Conservation (phyloP, 2,888 invertebrate genomes). For the Hofmannophila pseudospretella region DNA sequence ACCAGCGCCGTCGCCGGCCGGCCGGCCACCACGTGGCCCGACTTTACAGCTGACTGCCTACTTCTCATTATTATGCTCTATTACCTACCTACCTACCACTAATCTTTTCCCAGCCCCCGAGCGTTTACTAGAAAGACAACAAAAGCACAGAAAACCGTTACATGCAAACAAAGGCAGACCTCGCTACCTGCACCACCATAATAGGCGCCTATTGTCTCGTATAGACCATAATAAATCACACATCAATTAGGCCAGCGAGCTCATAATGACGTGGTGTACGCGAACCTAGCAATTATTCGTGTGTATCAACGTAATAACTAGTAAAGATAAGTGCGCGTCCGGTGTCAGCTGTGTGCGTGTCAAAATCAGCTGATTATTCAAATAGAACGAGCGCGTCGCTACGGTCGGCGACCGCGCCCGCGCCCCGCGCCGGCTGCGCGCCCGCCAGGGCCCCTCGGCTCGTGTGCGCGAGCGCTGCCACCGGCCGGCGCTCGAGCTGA, state of each 20-base stretch:
- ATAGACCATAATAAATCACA: conserved; percentile 21
- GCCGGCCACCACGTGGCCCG: conserved; percentile 54
- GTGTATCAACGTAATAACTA: conserved; percentile 31
- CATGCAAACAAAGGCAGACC: background rate
- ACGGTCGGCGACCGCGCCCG: conserved; percentile 60
- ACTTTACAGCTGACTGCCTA: conserved; percentile 44
- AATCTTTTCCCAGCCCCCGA: background rate
- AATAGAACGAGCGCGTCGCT: conserved; percentile 69
- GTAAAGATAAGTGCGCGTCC: conserved; percentile 59
- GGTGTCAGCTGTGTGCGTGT: conserved; percentile 75
- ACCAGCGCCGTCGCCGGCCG: conserved; percentile 20
- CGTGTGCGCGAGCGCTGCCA: too few relatives aligned
- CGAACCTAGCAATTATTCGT: conserved; percentile 30
- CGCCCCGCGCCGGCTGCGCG: too few relatives aligned
- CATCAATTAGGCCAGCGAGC: conserved; percentile 31
- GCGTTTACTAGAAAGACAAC: background rate
- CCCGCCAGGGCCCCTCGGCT: conserved; percentile 24
- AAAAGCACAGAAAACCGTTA: background rate
- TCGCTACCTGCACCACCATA: background rate
- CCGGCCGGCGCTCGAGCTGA: conserved; percentile 7
- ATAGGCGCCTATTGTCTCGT: background rate
- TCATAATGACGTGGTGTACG: conserved; percentile 31
- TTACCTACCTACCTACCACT: conserved; percentile 8
- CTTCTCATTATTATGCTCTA: conserved; percentile 10
- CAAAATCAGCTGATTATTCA: conserved; percentile 79